phyloP scores from a whole-genome alignment of 2,113 vertebrate species.

The Anolis sagrei region DNA sequence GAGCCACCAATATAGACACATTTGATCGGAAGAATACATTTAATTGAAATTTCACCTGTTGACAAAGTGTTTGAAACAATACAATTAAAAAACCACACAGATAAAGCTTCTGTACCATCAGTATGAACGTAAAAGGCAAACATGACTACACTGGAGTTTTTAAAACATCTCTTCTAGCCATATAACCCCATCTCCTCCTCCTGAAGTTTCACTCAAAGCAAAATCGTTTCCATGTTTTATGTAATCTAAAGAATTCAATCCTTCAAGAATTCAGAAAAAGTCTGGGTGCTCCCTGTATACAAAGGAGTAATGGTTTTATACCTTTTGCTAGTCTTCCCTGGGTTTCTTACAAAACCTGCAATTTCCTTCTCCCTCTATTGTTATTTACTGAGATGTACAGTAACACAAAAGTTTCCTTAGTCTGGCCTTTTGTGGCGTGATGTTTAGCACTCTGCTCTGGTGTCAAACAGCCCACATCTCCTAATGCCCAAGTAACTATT shows the following conservation, averaged over 20 bases:
- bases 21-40: background rate
- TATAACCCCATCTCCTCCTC: background rate
- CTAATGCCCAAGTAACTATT: slow-evolving; percentile 9
- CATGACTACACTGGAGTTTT: background rate
- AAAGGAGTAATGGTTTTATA: background rate
- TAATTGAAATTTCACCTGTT: background rate
- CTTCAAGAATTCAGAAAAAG: background rate
- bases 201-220: background rate
- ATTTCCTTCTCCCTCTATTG: background rate
- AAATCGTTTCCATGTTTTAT: background rate
- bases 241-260: background rate
- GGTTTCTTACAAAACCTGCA: background rate
- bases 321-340: background rate
- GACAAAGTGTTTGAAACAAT: background rate
- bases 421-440: background rate
- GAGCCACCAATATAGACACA: background rate
- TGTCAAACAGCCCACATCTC: background rate
- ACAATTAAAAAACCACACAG: background rate
- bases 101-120: background rate
- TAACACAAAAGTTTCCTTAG: background rate
- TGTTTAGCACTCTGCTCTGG: background rate
- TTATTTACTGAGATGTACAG: background rate
- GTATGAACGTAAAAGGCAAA: background rate
- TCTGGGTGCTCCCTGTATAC: background rate
- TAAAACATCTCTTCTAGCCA: background rate